These are phyloP conservation scores for Eueremaeus valkanovi DNA, from an alignment of 2,888 invertebrate species.

Conservation along the genomic window DNA sequence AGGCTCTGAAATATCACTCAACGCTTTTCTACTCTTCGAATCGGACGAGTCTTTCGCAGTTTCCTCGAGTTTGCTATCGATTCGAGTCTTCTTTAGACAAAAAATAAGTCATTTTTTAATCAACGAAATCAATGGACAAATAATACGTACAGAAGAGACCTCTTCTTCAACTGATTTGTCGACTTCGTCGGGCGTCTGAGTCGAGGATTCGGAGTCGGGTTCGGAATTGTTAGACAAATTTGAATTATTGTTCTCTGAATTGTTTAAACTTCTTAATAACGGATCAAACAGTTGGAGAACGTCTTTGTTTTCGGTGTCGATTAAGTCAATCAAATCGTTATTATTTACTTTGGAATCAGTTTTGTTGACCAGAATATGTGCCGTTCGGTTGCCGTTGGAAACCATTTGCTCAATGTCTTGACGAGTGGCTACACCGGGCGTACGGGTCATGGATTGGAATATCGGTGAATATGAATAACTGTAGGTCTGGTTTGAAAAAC, in stretches of 20 bases:
- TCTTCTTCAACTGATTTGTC: not conserved
- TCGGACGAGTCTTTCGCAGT: not conserved
- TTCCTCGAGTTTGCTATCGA: not conserved
- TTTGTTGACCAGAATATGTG: slow-evolving; percentile 11
- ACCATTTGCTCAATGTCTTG: slow-evolving; percentile 6
- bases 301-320: slow-evolving; percentile 6
- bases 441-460: not conserved
- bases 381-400: not conserved
- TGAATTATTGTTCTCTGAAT: not conserved
- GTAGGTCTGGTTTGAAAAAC: slow-evolving; percentile 1
- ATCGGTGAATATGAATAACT: not conserved
- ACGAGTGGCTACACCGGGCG: no score
- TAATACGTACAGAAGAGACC: not conserved
- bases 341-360: not conserved
- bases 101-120: not conserved
- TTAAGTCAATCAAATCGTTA: slow-evolving; percentile 14
- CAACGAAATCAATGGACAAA: no score
- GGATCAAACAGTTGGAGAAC: slow-evolving; percentile 24
- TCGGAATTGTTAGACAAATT: slow-evolving; percentile 26
- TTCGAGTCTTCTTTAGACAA: not conserved
- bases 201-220: not conserved
- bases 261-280: no score
- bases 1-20: slow-evolving; percentile 10
- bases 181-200: not conserved
- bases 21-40: no score